Base-by-base conservation (phyloP, 53 echinoderm and acorn worm genomes). In the Astropecten irregularis region DNA sequence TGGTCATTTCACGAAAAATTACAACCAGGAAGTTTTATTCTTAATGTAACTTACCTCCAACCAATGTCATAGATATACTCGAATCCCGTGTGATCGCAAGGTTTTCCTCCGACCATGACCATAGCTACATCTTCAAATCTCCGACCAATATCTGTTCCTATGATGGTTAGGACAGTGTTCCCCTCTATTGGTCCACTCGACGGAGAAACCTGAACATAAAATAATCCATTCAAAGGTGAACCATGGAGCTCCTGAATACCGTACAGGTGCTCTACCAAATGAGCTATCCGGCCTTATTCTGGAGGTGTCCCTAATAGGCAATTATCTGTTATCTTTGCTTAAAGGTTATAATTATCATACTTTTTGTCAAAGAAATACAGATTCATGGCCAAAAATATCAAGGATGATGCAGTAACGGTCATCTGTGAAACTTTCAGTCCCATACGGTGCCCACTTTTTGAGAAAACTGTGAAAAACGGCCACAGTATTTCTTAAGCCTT, bases 121-220 rank as follows among this genome's bases (percentile, higher is more conserved):
- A 23, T 27, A 2, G 9, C 5, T 10, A 93, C 60, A 9, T 85
- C 86, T 8, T 25, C n/a, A 37, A 93, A 84, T 2, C 19, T 22
- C 54, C 68, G 68, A 8, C 93, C 93, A 51, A 93, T 60, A 39
- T 90, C 89, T 22, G 79, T 90, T 2, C 94, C 94, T 14, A 47
- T 71, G 9, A 94, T 61, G 16, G 81, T 66, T 26, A 94, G 67
- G 18, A 68, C 16, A 7, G 94, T 94, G 25, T 88, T 85, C 16
- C 94, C 94, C 82, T 90, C 90, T 2, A 88, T 38, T 8, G 94
- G 88, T 18, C 90, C 88, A 76, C 76, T 85, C 25, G 53, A 28
- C 4, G 94, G 94, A 39, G 52, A 52, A 3, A 94, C 63, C 94
- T 94, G 73, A 13, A 61, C 9, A 59, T n/a, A 18, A 62, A 73